Percentiles rank a stretch among this genome's conserved stretches.
Evolutionary conservation across 2,113 vertebrate species (phyloP).

Genomic region (Irena cyanogastra): DNA sequence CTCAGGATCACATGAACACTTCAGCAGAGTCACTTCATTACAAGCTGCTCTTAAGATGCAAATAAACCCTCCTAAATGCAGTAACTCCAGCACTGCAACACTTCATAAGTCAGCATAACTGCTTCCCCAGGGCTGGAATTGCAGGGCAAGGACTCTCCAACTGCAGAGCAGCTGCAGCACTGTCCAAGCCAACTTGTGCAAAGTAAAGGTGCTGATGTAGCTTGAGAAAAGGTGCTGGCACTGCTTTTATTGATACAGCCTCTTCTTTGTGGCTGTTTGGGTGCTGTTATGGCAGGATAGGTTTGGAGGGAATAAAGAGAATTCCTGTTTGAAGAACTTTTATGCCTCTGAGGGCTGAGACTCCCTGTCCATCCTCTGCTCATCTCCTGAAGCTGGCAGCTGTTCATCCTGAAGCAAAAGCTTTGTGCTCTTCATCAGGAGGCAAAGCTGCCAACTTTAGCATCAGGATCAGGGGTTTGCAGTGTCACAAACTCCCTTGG

Average conservation of each 20-base stretch:
- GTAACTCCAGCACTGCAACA: constrained; percentile 1
- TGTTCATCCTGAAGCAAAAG: background rate
- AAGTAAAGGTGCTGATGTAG: background rate
- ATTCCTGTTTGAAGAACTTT: background rate
- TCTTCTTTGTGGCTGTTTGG: background rate
- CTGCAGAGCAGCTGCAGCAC: background rate
- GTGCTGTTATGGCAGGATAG: background rate
- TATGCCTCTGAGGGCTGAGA: fast-evolving
- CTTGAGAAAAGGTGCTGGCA: background rate
- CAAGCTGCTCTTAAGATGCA: constrained; percentile 29
- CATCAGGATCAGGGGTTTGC: background rate
- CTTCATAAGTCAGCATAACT: constrained; percentile 6
- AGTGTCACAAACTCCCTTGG: background rate
- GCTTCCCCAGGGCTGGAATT: background rate
- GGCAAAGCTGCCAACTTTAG: background rate
- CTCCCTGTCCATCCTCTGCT: background rate
- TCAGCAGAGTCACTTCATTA: constrained; percentile 17
- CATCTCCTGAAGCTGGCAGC: background rate
- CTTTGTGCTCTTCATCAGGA: background rate
- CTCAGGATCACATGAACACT: background rate
- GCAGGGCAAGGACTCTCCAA: background rate
- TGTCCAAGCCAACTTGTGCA: background rate
- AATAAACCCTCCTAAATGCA: constrained; percentile 14
- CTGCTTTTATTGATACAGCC: background rate
- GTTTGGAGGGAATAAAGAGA: background rate